These are phyloP conservation scores for Borostomias antarcticus DNA, from an alignment of 2,797 vertebrate genomes.

Conservation along the genomic window DNA sequence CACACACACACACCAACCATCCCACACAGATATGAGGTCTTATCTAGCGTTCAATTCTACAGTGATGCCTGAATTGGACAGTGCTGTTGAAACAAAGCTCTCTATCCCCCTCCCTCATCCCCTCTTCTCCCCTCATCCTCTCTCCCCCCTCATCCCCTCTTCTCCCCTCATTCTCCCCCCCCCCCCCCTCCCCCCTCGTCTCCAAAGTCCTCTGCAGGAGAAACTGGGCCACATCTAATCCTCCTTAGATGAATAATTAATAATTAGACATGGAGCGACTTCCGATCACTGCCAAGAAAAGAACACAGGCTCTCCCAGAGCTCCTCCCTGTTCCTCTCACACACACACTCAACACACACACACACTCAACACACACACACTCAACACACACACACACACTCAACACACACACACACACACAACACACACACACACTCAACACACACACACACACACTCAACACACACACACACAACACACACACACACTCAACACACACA, in stretches of 20 bases:
- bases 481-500: background rate
- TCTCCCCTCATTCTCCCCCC: constrained; percentile 41
- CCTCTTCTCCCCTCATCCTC: background rate
- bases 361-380: constrained; percentile 6
- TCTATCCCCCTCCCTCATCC: constrained; percentile 12
- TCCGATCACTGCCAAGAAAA: constrained; percentile 74
- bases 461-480: constrained; percentile 31
- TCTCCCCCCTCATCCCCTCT: constrained; percentile 7
- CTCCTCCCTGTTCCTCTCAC: background rate
- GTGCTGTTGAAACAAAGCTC: too few relatives aligned
- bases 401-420: constrained; percentile 1
- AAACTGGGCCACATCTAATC: constrained; percentile 83
- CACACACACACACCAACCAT: too few relatives aligned
- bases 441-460: constrained; percentile 17
- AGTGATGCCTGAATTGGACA: too few relatives aligned
- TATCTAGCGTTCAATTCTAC: too few relatives aligned
- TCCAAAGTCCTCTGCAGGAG: constrained; percentile 68
- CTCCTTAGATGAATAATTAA: constrained; percentile 83
- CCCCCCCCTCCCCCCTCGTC: constrained; percentile 37
- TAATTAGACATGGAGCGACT: constrained; percentile 79
- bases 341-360: constrained; percentile 1
- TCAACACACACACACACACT: too few relatives aligned
- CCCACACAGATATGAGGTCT: too few relatives aligned
- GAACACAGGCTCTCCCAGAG: constrained; percentile 60
- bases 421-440: constrained; percentile 26